phyloP scores from a whole-genome alignment of 1,140 invertebrate genomes.

The Listronotus bonariensis region DNA sequence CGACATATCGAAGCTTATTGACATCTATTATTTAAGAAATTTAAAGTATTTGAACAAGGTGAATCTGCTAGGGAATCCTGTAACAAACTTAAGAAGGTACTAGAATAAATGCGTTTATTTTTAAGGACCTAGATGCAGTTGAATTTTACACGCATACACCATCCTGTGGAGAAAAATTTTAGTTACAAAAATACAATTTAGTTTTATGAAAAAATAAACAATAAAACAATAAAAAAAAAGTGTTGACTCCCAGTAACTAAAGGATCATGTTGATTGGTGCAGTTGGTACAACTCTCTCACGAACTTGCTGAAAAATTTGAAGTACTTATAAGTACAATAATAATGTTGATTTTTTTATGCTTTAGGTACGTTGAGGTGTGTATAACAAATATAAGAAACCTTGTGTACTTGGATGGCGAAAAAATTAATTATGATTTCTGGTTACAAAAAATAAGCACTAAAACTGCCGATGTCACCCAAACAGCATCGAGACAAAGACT shows the following conservation, averaged over 20 bases:
- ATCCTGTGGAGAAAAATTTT: too few species aligned
- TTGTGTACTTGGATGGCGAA: conserved; percentile 37
- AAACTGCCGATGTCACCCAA: conserved; percentile 12
- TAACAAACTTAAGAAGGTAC: conserved; percentile 21
- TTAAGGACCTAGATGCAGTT: too few species aligned
- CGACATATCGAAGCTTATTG: conserved; percentile 33
- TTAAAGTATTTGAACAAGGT: conserved; percentile 38
- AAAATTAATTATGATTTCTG: conserved; percentile 29
- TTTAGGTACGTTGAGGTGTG: conserved; percentile 38
- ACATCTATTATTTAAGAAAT: conserved; percentile 41
- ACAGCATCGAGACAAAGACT: conserved; percentile 8
- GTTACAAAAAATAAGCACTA: conserved; percentile 17
- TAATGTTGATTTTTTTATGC: background rate
- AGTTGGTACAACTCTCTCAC: background rate
- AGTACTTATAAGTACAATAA: too few species aligned
- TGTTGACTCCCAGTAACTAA: too few species aligned
- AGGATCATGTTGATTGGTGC: background rate
- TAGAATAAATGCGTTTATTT: too few species aligned
- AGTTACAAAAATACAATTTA: too few species aligned
- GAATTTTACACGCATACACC: too few species aligned
- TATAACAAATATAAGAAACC: conserved; percentile 29
- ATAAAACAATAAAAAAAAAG: too few species aligned
- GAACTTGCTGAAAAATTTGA: too few species aligned
- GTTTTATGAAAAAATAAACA: too few species aligned
- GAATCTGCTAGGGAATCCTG: conserved; percentile 44